A percentile compares a stretch with the other conserved stretches of the same genome.
Conservation (phyloP, 1,140 invertebrate genomes). For the Drosophila rhopaloa region DNA sequence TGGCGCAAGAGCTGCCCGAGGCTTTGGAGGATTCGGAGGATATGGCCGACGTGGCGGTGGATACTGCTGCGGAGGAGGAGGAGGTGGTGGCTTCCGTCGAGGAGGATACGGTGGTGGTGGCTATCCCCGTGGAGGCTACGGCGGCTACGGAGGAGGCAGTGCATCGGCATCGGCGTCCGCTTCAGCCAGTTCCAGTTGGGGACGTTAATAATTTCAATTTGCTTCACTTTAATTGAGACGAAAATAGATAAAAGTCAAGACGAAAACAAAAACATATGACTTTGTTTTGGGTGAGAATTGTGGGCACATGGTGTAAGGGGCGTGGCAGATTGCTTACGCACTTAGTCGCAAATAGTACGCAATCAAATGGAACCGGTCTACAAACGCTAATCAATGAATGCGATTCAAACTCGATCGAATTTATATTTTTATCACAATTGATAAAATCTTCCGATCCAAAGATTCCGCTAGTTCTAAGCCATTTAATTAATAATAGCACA, state of each 20-base stretch:
- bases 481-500: conserved; percentile 15
- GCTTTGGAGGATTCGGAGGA: conserved; percentile 34
- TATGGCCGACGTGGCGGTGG: conserved; percentile 10
- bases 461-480: conserved; percentile 10
- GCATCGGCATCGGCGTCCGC: conserved; percentile 55
- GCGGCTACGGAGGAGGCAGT: conserved; percentile 33
- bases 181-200: conserved; percentile 35
- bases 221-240: neutral
- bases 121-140: conserved; percentile 27
- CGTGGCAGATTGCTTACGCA: conserved; percentile 23
- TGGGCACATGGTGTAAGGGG: conserved; percentile 2
- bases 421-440: conserved; percentile 23
- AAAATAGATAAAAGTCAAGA: conserved; percentile 18
- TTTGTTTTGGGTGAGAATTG: conserved; percentile 19
- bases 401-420: neutral
- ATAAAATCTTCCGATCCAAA: conserved; percentile 17
- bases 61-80: conserved; percentile 27
- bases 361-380: conserved; percentile 15
- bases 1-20: conserved; percentile 34
- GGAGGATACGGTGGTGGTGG: conserved; percentile 28
- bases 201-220: conserved; percentile 24
- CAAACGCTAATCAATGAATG: conserved; percentile 19
- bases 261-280: conserved; percentile 9
- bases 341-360: conserved; percentile 9
- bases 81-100: conserved; percentile 23